Evolutionary conservation across 2,113 vertebrate species (phyloP), one percentile per base, ranked within the genome.

Genomic region (Python bivittatus): DNA sequence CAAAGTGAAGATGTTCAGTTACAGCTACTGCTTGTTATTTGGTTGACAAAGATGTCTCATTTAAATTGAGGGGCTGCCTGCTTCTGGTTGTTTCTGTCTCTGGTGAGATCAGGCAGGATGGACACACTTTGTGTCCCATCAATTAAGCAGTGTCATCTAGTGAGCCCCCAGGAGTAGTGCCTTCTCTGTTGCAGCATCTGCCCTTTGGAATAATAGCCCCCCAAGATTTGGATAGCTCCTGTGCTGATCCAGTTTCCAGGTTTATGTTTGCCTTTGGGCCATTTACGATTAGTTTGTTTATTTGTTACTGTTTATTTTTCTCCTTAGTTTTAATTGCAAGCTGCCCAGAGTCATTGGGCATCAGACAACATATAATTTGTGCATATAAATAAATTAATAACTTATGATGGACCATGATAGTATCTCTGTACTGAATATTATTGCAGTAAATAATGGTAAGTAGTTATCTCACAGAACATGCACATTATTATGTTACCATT

Each of bases 381-480:
- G 38, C 38, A 22, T 79, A 17, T 79, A 38, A 42, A 33, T 42
- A 38, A 79, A 79, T 79, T 42, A 79, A 79, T 72, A 79, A 79
- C 17, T 79, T 42, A 42, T 22, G 11, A 23, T 9, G 25, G 38
- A 52, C 13, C 0, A 48, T 88, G 54, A 38, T 79, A 5, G 90
- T 56, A 56, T 42, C 58, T 48, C 2, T 56, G 4, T 54, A 3
- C 42, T 54, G n/a, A 60, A 25, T 15, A 20, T 29, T 13, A 29
- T n/a, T 25, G 92, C 48, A 4, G 48, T 48, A 48, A 0, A 0
- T 1, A 15, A 17, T 57, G 60, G 54, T 85, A 4, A 56, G 38
- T 90, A 29, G 10, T 48, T 60, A 58, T 25, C 54, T 92, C 0
- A 0, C 72, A 88, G 44, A 20, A 29, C 84, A n/a, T 48, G 27